Evolutionary conservation across 2,888 invertebrate genomes (phyloP), one percentile per base, ranked within the genome.

Genomic region (Dasysyrphus albostriatus): DNA sequence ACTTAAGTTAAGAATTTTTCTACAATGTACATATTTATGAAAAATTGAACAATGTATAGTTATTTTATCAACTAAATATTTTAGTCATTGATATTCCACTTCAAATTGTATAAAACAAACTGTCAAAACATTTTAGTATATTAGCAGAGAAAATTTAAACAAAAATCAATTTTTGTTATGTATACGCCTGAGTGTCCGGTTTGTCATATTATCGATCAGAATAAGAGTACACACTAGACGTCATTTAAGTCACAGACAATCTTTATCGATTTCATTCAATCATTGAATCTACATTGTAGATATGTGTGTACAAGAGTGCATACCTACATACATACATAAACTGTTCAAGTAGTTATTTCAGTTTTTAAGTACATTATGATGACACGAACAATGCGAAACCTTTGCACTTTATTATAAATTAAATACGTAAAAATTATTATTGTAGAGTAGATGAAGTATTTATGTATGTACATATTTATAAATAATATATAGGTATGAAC

Each of bases 171-270:
- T 49, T 14, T 56, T 63, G 74, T 78, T 84, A 75, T 72, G 76
- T 72, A 81, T 84, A 80, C 84, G 76, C 65, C 76, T 29, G 37
- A 76, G 80, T 84, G 39, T 44, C 49, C 29, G 75, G 29, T 10
- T 56, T 56, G 32, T 51, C 19, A 49, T 51, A 19, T 14, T 44
- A 47, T 73, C 47, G 16, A 63, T 56, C 4, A 39, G 59, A 49
- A 54, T 44, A 44, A 69, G 0, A 19, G 37, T 58, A 12, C 49
- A 80, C 44, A 44, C 34, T 34, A 65, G 1, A 19, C 67, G 51
- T 39, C 19, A 37, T 24, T 51, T 19, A 69, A 51, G 59, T 58
- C 12, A 73, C 67, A 69, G 67, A 51, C 49, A 59, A 24, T 74
- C 51, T 34, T 73, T 42, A 56, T 44, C 19, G 37, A 61, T 16